Conservation (phyloP, 2,113 vertebrate species). For the Lasiurus borealis region DNA sequence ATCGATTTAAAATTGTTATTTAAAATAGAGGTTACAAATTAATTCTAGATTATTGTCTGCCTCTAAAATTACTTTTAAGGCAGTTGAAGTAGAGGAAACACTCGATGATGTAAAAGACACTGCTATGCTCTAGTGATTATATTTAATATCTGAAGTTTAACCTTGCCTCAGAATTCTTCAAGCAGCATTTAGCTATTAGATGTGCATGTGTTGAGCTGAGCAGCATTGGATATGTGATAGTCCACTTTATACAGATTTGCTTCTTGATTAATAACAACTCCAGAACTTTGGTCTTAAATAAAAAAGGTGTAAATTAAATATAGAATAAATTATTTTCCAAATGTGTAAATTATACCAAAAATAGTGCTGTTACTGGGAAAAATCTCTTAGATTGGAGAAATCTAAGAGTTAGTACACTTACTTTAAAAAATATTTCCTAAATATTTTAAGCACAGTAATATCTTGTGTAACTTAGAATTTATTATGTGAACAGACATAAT, state of each 20-base stretch:
- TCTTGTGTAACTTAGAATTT: neutral
- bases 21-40: neutral
- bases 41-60: neutral
- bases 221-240: neutral
- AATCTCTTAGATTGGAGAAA: neutral
- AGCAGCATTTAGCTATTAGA: neutral
- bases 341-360: neutral
- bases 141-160: slow-evolving; percentile 52
- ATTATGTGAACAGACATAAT: neutral
- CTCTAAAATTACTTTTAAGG: neutral
- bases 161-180: slow-evolving; percentile 29
- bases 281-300: neutral
- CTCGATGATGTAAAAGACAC: neutral
- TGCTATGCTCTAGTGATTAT: neutral
- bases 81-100: neutral
- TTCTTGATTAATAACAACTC: slow-evolving; percentile 16
- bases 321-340: slow-evolving; percentile 38
- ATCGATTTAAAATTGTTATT: slow-evolving; percentile 23
- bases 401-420: neutral
- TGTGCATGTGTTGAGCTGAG: neutral
- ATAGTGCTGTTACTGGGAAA: neutral
- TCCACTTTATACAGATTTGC: neutral
- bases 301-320: slow-evolving; percentile 32
- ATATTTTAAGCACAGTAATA: neutral
- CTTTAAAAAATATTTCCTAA: slow-evolving; percentile 38